Evolutionary conservation across 35 echinoderm and acorn worm genomes (phyloP).

Genomic region (Chiridota heheva): DNA sequence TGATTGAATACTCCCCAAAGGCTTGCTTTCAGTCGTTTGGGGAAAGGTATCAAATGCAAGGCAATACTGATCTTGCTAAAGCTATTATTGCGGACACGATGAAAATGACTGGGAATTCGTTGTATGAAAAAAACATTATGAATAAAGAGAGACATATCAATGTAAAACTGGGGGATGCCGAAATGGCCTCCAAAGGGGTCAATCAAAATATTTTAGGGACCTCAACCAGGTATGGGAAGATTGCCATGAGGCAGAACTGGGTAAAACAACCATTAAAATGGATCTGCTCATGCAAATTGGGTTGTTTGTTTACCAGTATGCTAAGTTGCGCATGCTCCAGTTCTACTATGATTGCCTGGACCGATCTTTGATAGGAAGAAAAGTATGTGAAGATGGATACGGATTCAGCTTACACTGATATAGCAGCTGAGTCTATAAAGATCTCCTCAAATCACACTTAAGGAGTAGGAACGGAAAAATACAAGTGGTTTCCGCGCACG

Average conservation of each 20-base stretch:
- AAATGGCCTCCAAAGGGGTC: neutral
- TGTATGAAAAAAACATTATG: constrained; percentile 57
- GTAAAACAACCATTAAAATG: constrained; percentile 13
- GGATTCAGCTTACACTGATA: constrained; percentile 43
- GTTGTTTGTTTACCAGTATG: constrained; percentile 7
- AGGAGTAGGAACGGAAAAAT: neutral
- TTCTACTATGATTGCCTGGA: constrained; percentile 38
- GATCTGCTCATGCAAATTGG: constrained; percentile 42
- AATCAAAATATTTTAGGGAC: neutral
- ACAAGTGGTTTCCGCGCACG: constrained; percentile 34
- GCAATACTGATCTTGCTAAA: constrained; percentile 26
- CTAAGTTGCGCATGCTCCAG: constrained; percentile 20
- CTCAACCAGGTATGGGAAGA: neutral
- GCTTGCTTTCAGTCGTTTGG: constrained; percentile 11
- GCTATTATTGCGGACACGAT: constrained; percentile 61
- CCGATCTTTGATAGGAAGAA: neutral
- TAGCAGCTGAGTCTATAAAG: constrained; percentile 31
- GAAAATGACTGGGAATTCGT: constrained; percentile 60
- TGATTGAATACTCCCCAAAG: constrained; percentile 3
- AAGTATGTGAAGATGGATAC: constrained; percentile 42
- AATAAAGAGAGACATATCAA: constrained; percentile 55
- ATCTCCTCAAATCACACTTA: constrained; percentile 37
- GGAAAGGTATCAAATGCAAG: neutral
- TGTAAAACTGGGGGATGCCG: constrained; percentile 15
- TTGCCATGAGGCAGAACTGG: constrained; percentile 20